A percentile compares a stretch with the other conserved stretches of the same genome.
Conservation (phyloP, 2,888 invertebrate genomes). For the Melipona bicolor region DNA sequence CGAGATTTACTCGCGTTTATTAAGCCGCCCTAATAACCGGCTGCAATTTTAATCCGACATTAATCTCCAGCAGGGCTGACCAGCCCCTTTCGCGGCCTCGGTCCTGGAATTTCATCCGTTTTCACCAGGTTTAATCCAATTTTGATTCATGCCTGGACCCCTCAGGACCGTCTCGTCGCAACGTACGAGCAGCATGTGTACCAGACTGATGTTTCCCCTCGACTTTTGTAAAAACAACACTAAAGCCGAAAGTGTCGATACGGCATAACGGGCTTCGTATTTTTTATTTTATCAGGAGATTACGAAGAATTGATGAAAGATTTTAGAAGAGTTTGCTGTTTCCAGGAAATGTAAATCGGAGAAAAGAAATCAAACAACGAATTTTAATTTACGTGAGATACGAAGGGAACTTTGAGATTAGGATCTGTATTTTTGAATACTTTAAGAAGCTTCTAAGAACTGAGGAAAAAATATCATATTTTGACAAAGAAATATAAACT, state of each 20-base stretch:
- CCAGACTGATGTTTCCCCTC: not conserved
- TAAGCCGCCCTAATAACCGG: slow-evolving; percentile 79
- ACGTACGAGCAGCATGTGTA: not conserved
- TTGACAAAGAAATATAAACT: not conserved
- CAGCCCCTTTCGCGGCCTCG: slow-evolving; percentile 57
- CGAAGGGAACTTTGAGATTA: too few relatives aligned
- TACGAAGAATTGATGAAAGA: too few relatives aligned
- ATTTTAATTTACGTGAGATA: too few relatives aligned
- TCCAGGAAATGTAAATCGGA: too few relatives aligned
- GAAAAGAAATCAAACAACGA: too few relatives aligned
- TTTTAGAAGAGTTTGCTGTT: too few relatives aligned
- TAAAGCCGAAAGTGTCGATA: too few relatives aligned
- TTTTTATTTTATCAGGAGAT: not conserved
- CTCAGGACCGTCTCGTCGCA: not conserved
- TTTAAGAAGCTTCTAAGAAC: too few relatives aligned
- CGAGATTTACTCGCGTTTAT: slow-evolving; percentile 79
- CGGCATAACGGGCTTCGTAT: not conserved
- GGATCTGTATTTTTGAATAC: too few relatives aligned
- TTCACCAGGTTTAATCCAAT: slow-evolving; percentile 71
- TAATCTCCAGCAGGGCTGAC: slow-evolving; percentile 74
- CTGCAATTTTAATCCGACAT: slow-evolving; percentile 81
- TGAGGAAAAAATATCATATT: too few relatives aligned
- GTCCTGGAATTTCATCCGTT: slow-evolving; percentile 66
- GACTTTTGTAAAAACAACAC: too few relatives aligned
- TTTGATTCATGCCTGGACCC: slow-evolving; percentile 57